Conservation (phyloP, 2,113 vertebrate genomes). For the Ictidomys tridecemlineatus region DNA sequence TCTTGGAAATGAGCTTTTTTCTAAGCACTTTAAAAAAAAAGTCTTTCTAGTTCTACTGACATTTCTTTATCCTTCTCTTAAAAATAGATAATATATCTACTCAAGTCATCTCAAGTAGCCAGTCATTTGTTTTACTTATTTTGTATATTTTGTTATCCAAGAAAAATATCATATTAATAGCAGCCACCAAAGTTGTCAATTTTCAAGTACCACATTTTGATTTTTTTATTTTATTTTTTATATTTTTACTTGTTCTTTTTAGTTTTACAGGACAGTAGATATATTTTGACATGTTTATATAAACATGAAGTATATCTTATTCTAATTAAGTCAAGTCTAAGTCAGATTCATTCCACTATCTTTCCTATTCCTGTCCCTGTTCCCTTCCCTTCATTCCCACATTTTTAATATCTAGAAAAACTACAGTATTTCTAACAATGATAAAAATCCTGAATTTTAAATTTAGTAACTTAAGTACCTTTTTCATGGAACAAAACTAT, state of each 20-base stretch:
- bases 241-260: too few species aligned
- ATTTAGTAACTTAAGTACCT: background rate
- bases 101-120: background rate
- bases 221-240: constrained; percentile 1
- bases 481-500: background rate
- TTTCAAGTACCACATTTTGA: constrained; percentile 27
- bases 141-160: constrained; percentile 10
- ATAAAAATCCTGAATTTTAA: constrained; percentile 31
- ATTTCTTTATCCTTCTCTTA: constrained; percentile 21
- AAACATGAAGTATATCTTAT: too few species aligned
- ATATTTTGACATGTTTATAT: too few species aligned
- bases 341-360: too few species aligned
- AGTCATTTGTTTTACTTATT: constrained; percentile 43
- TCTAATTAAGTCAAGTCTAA: too few species aligned
- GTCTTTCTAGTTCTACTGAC: background rate
- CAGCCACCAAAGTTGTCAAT: constrained; percentile 5
- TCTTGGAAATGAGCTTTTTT: background rate
- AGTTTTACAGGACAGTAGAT: too few species aligned
- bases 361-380: too few species aligned
- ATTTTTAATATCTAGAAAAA: constrained; percentile 57
- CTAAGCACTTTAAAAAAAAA: background rate
- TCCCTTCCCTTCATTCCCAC: background rate
- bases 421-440: background rate
- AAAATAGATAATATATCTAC: background rate
- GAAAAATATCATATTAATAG: constrained; percentile 43